These are phyloP conservation scores for Oreochromis grahami DNA, from an alignment of 2,797 vertebrate genomes.

Conservation along the genomic window DNA sequence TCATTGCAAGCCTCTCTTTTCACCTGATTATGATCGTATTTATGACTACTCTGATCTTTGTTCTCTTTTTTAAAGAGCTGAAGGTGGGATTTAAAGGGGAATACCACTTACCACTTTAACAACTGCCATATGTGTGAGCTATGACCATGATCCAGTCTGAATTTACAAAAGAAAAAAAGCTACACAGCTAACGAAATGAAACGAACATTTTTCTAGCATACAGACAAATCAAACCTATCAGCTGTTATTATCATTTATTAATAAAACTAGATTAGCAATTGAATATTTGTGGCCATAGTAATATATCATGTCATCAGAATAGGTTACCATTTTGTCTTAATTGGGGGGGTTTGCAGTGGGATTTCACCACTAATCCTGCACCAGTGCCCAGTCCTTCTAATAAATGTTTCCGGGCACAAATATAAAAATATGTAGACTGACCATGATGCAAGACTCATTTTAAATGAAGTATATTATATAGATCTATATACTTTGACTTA, in stretches of 20 bases:
- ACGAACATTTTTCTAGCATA: background rate
- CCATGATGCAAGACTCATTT: background rate
- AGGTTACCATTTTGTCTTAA: background rate
- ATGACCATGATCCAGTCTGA: background rate
- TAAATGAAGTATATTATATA: background rate
- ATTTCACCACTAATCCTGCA: background rate
- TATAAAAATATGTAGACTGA: background rate
- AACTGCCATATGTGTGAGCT: constrained; percentile 30
- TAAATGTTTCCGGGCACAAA: background rate
- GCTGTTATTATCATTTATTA: background rate
- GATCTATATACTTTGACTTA: background rate
- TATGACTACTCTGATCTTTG: background rate
- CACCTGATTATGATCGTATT: background rate
- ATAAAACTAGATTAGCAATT: background rate
- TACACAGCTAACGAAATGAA: background rate
- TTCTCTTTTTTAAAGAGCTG: background rate
- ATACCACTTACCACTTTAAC: constrained; percentile 15
- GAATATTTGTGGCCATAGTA: background rate
- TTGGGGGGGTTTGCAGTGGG: rapidly evolving
- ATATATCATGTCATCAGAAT: background rate
- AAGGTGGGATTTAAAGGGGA: constrained; percentile 3
- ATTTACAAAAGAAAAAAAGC: background rate
- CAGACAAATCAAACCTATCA: background rate
- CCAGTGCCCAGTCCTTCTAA: background rate
- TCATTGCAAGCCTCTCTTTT: background rate